phyloP scores from a whole-genome alignment of 1,140 invertebrate genomes.

The Panonychus citri region DNA sequence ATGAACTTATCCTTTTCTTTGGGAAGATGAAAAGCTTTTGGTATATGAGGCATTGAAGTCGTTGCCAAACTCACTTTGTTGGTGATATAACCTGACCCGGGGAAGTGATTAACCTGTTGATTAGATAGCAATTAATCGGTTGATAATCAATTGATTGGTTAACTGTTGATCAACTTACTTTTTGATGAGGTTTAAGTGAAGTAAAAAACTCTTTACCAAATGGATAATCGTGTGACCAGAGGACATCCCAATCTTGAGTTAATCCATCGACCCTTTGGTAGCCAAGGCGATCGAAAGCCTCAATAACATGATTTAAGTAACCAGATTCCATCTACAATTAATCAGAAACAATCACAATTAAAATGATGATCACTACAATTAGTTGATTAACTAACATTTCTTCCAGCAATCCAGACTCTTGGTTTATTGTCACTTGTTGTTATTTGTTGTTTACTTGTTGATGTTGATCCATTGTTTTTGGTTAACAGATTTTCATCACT shows the following conservation, averaged over 20 bases:
- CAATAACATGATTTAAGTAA: constrained; percentile 20
- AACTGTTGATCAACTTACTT: constrained; percentile 19
- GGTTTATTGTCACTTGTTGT: not conserved
- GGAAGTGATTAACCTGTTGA: constrained; percentile 63
- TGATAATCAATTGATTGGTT: not conserved
- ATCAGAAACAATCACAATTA: not conserved
- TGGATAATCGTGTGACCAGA: constrained; percentile 86
- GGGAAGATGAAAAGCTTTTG: constrained; percentile 66
- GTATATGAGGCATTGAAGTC: constrained; percentile 45
- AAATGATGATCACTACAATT: not conserved
- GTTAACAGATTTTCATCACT: not conserved
- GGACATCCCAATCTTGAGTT: constrained; percentile 41
- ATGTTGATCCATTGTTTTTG: not conserved
- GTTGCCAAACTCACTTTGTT: constrained; percentile 80
- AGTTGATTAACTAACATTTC: constrained; percentile 2
- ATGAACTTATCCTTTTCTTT: constrained; percentile 43
- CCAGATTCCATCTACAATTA: constrained; percentile 17
- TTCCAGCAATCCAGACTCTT: constrained; percentile 5
- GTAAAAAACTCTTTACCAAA: constrained; percentile 36
- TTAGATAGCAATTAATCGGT: no score
- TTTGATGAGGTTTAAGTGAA: constrained; percentile 43
- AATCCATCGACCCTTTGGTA: constrained; percentile 10
- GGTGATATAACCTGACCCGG: constrained; percentile 76
- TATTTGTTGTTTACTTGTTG: not conserved
- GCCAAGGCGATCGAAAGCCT: constrained; percentile 19